phyloP scores from a whole-genome alignment of 2,797 vertebrate genomes.

The Enoplosus armatus region DNA sequence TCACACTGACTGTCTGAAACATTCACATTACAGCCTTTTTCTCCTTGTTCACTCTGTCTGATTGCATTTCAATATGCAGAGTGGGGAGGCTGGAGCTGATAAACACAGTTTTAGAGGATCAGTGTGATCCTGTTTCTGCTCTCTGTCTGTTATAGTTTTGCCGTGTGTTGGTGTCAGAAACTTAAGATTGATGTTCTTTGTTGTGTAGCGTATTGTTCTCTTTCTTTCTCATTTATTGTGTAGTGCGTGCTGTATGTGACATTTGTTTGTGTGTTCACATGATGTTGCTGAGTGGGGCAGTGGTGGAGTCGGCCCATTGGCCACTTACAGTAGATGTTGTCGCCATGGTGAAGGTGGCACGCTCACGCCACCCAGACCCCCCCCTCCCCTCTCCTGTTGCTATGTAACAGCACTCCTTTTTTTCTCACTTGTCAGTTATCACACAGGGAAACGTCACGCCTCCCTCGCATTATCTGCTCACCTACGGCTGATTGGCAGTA shows the following conservation, averaged over 20 bases:
- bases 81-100: constrained; percentile 8
- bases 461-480: constrained; percentile 54
- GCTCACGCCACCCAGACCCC: constrained; percentile 33
- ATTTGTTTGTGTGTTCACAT: constrained; percentile 40
- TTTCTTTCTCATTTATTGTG: neutral
- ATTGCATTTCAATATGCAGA: constrained; percentile 66
- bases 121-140: constrained; percentile 25
- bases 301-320: constrained; percentile 38
- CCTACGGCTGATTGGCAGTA: constrained; percentile 10
- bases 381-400: constrained; percentile 57
- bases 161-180: neutral
- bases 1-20: constrained; percentile 49
- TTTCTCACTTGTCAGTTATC: constrained; percentile 48
- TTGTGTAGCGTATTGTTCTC: neutral
- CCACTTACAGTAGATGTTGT: constrained; percentile 68
- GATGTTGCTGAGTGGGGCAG: constrained; percentile 39
- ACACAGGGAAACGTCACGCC: constrained; percentile 45
- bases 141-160: constrained; percentile 15
- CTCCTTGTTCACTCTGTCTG: constrained; percentile 27
- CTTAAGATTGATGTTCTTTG: neutral
- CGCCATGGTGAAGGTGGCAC: constrained; percentile 72
- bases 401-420: constrained; percentile 59
- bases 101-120: constrained; percentile 31
- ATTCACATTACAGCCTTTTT: constrained; percentile 19
- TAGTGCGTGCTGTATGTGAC: neutral